These are phyloP conservation scores for Andrena haemorrhoa DNA, from an alignment of 2,888 invertebrate genomes.

Conservation along the genomic window DNA sequence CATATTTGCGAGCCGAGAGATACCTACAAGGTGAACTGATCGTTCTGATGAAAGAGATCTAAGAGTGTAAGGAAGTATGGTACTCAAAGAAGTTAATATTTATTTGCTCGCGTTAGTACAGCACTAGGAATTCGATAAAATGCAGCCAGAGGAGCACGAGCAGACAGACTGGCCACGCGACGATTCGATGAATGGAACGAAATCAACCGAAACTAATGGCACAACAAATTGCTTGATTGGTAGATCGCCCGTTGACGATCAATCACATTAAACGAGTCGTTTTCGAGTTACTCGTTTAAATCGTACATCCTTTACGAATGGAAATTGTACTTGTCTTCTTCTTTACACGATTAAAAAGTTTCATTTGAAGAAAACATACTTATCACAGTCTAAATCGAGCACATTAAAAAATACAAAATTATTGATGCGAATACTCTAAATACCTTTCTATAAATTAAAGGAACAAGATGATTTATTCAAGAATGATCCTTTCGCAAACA, in stretches of 20 bases:
- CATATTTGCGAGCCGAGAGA: too few species aligned
- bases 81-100: not conserved
- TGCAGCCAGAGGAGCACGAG: not conserved
- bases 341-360: too few species aligned
- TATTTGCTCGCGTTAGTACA: not conserved
- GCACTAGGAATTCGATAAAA: not conserved
- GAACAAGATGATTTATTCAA: not conserved
- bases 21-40: too few species aligned
- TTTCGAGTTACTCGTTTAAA: constrained; percentile 20
- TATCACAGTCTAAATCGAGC: not conserved
- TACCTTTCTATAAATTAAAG: not conserved
- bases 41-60: too few species aligned
- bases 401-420: not conserved
- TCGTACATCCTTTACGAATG: not conserved
- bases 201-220: constrained; percentile 49
- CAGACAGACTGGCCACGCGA: constrained; percentile 48
- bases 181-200: constrained; percentile 60
- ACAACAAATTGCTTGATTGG: constrained; percentile 61
- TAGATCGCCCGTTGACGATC: constrained; percentile 48
- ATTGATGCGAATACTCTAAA: not conserved
- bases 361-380: not conserved
- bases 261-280: constrained; percentile 46
- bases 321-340: not conserved
- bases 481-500: too few species aligned
- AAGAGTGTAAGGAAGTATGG: too few species aligned